These are phyloP conservation scores for Bombyx mori DNA, from an alignment of 1,140 invertebrate genomes.

Conservation along the genomic window ASM3026992v2 NC_085107.1:7297501-7298000, in stretches of 20 bases:
- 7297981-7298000: conserved; percentile 70
- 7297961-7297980: conserved; percentile 70
- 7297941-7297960: conserved; percentile 61
- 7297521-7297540: background rate
- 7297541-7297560: conserved; percentile 1
- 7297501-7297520: no score
- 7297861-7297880: conserved; percentile 53
- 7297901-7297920: conserved; percentile 67
- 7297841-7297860: conserved; percentile 63
- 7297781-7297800: conserved; percentile 31
- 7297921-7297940: conserved; percentile 66
- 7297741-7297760: conserved; percentile 28
- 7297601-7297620: conserved; percentile 18
- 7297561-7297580: background rate
- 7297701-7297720: conserved; percentile 37
- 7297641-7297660: conserved; percentile 37
- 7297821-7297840: conserved; percentile 68
- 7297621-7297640: conserved; percentile 26
- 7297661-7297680: conserved; percentile 47
- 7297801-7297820: conserved; percentile 60
- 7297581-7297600: background rate
- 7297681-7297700: conserved; percentile 38
- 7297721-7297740: conserved; percentile 37
- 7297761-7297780: conserved; percentile 20
- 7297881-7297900: conserved; percentile 67